Base-by-base conservation (phyloP, 2,113 vertebrate species). In the Procapra przewalskii region DNA sequence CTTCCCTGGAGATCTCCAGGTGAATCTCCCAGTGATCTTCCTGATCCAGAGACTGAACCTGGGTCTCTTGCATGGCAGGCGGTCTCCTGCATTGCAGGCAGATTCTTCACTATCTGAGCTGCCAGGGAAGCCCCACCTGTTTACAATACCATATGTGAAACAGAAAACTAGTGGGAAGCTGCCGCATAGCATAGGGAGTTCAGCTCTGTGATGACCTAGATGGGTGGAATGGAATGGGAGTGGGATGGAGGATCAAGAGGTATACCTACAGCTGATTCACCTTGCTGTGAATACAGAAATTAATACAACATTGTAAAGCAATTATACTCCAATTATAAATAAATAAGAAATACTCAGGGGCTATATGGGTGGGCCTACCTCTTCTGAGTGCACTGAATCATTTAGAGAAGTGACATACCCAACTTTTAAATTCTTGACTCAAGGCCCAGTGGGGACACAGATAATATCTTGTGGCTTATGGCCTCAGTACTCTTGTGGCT, bases 401-500 rank as follows among this genome's bases (percentile, higher is more conserved):
- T 40, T 96, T 81, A 93, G 15, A 36, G 33, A 84, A 91, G 55
- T 64, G 45, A 83, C 50, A 55, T 27, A 45, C 36, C 48, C 23
- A 60, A 14, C 3, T 91, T 89, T 87, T 60, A 81, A 60, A 59
- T 80, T 83, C 33, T 95, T 93, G 52, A 21, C 23, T 94, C 5
- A 27, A 75, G 50, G n/a, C 16, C 54, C 11, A 59, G 12, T 1
- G 2, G 45, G 36, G 23, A 5, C 31, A 80, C 27, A 88, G 33
- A 16, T 6, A 87, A 50, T 82, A 19, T 59, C 17, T 90, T 77
- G 50, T 77, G 45, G 50, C 17, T 89, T 54, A 54, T 2, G 59
- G 21, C 29, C 14, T 52, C 54, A 8, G n/a, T 33, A 43, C 4
- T 48, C 9, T 8, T 43, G 17, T 4, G 57, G 19, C 3, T 62